phyloP scores from a whole-genome alignment of 1,140 invertebrate genomes.

The Anthonomus grandis region DNA sequence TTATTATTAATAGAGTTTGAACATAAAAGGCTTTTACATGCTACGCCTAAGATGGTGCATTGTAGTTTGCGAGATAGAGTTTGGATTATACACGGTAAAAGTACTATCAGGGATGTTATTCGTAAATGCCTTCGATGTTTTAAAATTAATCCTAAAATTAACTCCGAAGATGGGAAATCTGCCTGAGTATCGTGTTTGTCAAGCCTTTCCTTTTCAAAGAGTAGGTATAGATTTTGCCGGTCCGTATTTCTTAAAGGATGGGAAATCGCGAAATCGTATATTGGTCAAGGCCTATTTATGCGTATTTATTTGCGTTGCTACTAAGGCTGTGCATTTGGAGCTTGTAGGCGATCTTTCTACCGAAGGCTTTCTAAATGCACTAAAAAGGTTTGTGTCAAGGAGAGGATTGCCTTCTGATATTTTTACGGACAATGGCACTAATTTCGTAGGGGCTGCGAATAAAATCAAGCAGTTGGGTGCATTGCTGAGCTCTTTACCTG shows the following conservation, averaged over 20 bases:
- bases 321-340: slow-evolving; percentile 27
- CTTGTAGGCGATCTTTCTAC: slow-evolving; percentile 15
- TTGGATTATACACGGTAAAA: slow-evolving; percentile 6
- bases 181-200: no score
- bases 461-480: slow-evolving; percentile 5
- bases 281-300: neutral
- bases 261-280: neutral
- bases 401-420: slow-evolving; percentile 34
- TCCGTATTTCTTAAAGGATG: neutral
- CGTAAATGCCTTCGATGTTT: no score
- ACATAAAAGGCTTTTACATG: neutral
- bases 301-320: slow-evolving; percentile 20
- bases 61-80: neutral
- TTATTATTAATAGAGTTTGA: neutral
- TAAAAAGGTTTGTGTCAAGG: slow-evolving; percentile 37
- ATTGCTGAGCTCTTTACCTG: neutral
- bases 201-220: neutral
- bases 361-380: slow-evolving; percentile 32
- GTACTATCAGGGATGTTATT: neutral
- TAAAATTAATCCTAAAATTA: no score
- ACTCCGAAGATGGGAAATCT: no score
- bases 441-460: slow-evolving; percentile 16
- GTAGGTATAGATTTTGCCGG: slow-evolving; percentile 1
- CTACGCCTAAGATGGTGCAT: neutral
- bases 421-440: slow-evolving; percentile 22